phyloP scores from a whole-genome alignment of 2,797 vertebrate genomes.

The Tapirus indicus region DNA sequence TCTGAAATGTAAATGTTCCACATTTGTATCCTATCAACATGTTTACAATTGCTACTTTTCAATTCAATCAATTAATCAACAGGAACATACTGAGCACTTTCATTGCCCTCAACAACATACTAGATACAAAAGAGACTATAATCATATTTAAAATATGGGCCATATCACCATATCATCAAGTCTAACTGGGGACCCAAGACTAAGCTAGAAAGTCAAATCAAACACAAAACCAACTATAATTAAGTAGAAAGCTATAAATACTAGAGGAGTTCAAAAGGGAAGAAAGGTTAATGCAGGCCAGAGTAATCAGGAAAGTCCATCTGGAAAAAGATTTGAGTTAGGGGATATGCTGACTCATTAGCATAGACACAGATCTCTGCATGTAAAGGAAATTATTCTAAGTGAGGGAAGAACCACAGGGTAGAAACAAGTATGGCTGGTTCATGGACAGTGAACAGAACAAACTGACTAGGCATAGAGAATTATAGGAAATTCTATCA shows the following conservation, averaged over 20 bases:
- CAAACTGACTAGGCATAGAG: neutral
- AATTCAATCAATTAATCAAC: conserved; percentile 51
- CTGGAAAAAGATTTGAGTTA: neutral
- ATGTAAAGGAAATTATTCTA: neutral
- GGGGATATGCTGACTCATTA: neutral
- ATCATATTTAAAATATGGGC: conserved; percentile 20
- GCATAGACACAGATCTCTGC: neutral
- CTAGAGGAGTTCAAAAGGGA: conserved; percentile 32
- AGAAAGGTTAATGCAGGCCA: neutral
- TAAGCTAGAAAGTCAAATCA: conserved; percentile 55
- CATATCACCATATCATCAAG: neutral
- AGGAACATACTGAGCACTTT: neutral
- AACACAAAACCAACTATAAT: conserved; percentile 5
- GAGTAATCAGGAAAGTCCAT: neutral
- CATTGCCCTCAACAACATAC: neutral
- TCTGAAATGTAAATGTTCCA: conserved; percentile 36
- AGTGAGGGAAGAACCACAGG: neutral
- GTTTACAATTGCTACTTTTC: conserved; percentile 3
- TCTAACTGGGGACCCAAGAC: neutral
- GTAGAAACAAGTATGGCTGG: neutral
- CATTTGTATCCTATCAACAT: conserved; percentile 4
- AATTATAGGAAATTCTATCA: neutral
- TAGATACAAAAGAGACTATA: neutral
- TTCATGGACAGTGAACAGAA: neutral
- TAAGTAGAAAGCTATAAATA: conserved; percentile 22